A percentile compares a stretch with the other conserved stretches of the same genome.
Conservation (phyloP, 2,113 vertebrate genomes). For the Osmerus mordax region DNA sequence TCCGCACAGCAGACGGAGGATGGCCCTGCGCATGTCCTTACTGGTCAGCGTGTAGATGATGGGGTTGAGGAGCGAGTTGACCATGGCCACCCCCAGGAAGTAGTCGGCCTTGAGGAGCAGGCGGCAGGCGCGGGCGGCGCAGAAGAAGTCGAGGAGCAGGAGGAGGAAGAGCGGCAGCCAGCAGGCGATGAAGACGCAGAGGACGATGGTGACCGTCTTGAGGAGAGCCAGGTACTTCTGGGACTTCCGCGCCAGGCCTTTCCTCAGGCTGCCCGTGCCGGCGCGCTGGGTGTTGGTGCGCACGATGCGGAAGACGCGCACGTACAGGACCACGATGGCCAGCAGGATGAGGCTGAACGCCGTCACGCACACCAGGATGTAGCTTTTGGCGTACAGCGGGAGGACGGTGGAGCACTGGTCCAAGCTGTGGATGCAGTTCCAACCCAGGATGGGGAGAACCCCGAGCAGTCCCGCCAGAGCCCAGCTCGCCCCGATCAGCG, state of each 20-base stretch:
- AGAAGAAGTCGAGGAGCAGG: conserved; percentile 82
- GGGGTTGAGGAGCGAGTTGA: conserved; percentile 88
- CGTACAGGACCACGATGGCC: conserved; percentile 81
- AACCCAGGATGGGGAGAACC: conserved; percentile 80
- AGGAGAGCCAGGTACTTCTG: conserved; percentile 80
- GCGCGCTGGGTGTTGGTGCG: conserved; percentile 72
- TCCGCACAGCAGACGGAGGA: conserved; percentile 77
- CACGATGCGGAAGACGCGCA: conserved; percentile 82
- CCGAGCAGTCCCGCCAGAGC: conserved; percentile 75
- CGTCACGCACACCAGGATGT: conserved; percentile 81
- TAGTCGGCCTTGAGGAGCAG: conserved; percentile 83
- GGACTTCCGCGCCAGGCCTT: conserved; percentile 62
- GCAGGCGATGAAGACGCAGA: conserved; percentile 82
- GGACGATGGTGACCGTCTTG: conserved; percentile 83
- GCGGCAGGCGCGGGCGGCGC: conserved; percentile 58
- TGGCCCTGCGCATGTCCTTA: conserved; percentile 81
- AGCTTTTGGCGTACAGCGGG: conserved; percentile 85
- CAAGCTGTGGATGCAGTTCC: conserved; percentile 84
- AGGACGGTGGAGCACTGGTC: conserved; percentile 81
- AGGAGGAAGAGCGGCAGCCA: conserved; percentile 88
- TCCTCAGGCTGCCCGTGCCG: conserved; percentile 46
- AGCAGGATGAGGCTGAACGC: conserved; percentile 76
- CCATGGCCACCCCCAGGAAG: conserved; percentile 85
- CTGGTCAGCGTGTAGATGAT: conserved; percentile 89
- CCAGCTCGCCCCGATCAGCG: conserved; percentile 81